Conservation (phyloP, 1,140 invertebrate genomes). For the Magallana gigas region DNA sequence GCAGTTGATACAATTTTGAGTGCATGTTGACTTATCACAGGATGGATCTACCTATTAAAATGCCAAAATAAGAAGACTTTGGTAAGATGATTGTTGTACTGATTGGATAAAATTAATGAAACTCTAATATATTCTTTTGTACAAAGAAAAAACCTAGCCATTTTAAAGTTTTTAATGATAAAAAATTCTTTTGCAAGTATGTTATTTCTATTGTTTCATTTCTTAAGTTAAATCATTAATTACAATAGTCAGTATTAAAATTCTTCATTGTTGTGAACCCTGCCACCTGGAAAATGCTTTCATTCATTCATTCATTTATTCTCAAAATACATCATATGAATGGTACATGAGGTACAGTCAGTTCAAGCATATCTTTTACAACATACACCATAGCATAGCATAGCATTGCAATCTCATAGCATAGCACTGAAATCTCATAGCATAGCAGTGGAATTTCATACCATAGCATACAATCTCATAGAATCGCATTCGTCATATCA, state of each 20-base stretch:
- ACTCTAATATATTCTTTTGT: neutral
- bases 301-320: too few species aligned
- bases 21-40: slow-evolving; percentile 33
- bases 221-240: neutral
- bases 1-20: slow-evolving; percentile 20
- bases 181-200: slow-evolving; percentile 14
- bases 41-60: neutral
- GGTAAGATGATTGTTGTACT: neutral
- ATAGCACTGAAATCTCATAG: too few species aligned
- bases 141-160: too few species aligned
- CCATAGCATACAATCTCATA: too few species aligned
- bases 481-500: too few species aligned
- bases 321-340: too few species aligned
- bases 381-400: too few species aligned
- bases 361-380: too few species aligned
- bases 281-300: neutral
- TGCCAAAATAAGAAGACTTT: neutral
- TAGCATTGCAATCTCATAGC: too few species aligned
- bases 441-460: too few species aligned
- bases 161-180: neutral
- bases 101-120: neutral
- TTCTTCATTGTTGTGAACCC: neutral
- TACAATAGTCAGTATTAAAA: neutral
- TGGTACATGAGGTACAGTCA: too few species aligned
- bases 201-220: slow-evolving; percentile 1